A percentile compares a stretch with the other conserved stretches of the same genome.
Evolutionary conservation across 37 sponge, comb jelly and placozoan genomes (phyloP).

Genomic region (Lycopodina hypogea): DNA sequence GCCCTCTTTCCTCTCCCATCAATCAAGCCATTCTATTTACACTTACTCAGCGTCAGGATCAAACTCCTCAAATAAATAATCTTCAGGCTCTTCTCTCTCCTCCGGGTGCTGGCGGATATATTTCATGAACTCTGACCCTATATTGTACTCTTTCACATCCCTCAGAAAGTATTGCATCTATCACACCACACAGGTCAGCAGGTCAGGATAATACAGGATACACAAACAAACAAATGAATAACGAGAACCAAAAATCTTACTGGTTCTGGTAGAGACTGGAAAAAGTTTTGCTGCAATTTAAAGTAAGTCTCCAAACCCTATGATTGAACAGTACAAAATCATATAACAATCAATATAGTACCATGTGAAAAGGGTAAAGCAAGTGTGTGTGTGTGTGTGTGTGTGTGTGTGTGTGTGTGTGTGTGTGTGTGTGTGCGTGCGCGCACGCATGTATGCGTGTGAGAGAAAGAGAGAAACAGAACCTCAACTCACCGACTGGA

Average conservation of each 20-base stretch:
- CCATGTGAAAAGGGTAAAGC: background rate
- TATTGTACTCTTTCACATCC: constrained; percentile 27
- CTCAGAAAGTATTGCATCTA: constrained; percentile 11
- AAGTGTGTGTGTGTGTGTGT: no score
- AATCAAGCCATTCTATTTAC: no score
- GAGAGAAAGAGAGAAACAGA: no score
- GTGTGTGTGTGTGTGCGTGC: no score
- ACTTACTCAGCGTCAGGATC: constrained; percentile 54
- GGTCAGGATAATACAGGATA: background rate
- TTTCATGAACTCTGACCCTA: constrained; percentile 40
- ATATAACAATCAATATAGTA: background rate
- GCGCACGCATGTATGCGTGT: no score
- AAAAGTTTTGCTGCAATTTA: constrained; percentile 50
- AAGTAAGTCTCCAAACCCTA: constrained; percentile 54
- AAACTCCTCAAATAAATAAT: constrained; percentile 66
- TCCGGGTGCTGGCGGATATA: constrained; percentile 29
- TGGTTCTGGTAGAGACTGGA: constrained; percentile 33
- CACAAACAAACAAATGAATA: background rate
- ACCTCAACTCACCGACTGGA: constrained; percentile 47
- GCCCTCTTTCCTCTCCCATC: no score
- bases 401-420: no score
- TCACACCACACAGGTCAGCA: background rate
- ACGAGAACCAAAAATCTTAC: constrained; percentile 15
- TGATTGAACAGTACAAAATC: background rate
- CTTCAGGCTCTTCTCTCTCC: constrained; percentile 41